These are phyloP conservation scores for Agrochola lychnidis DNA, from an alignment of 2,888 invertebrate genomes.

Conservation along the genomic window DNA sequence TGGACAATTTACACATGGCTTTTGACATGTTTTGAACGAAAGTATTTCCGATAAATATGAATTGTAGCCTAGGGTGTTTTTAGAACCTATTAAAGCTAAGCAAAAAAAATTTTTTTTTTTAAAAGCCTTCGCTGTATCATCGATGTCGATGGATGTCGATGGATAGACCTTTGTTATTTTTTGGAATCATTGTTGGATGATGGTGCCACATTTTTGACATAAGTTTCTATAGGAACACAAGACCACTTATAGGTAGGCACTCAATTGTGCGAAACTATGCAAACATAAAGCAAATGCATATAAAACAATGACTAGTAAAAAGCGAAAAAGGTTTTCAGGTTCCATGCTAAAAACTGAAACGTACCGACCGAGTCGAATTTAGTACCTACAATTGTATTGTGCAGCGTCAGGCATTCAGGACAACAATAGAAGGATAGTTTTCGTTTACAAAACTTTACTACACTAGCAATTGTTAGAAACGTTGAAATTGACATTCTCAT, in stretches of 20 bases:
- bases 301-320: constrained; percentile 21
- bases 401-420: constrained; percentile 24
- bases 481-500: constrained; percentile 1
- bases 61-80: neutral
- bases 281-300: constrained; percentile 3
- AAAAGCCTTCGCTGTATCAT: no score
- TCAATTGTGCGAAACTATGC: neutral
- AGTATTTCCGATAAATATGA: constrained; percentile 1
- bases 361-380: constrained; percentile 26
- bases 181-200: neutral
- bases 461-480: constrained; percentile 8
- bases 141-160: no score
- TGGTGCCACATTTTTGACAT: neutral
- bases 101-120: neutral
- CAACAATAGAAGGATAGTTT: constrained; percentile 39
- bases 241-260: neutral
- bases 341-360: constrained; percentile 25
- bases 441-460: constrained; percentile 16
- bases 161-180: no score
- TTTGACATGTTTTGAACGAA: constrained; percentile 10
- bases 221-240: neutral
- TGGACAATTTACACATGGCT: constrained; percentile 15
- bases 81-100: neutral
- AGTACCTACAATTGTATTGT: constrained; percentile 33
- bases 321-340: constrained; percentile 11